Conservation (phyloP, 1,140 invertebrate species). For the Schlechtendalia chinensis region DNA sequence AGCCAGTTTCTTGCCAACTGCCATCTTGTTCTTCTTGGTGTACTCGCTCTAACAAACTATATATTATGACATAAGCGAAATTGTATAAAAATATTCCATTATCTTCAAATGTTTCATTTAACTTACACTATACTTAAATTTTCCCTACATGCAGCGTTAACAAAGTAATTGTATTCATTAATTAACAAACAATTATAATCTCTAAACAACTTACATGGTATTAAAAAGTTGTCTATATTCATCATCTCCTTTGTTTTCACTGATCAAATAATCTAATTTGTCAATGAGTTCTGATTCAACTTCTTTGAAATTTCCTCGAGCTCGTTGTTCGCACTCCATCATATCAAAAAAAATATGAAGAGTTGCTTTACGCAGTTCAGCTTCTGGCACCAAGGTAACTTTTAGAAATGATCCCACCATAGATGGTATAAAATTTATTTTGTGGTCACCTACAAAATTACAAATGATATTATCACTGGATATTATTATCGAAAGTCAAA, state of each 20-base stretch:
- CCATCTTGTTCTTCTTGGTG: constrained; percentile 71
- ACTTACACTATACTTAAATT: constrained; percentile 88
- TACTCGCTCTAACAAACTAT: constrained; percentile 80
- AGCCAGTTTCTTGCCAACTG: constrained; percentile 84
- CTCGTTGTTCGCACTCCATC: constrained; percentile 89
- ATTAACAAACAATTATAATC: background rate
- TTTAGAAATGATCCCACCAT: constrained; percentile 93
- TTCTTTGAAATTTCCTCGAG: constrained; percentile 78
- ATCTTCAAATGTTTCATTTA: constrained; percentile 42
- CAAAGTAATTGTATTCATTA: constrained; percentile 21
- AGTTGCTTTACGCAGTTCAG: constrained; percentile 82
- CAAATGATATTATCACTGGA: background rate
- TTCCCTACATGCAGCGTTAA: constrained; percentile 65
- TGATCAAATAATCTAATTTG: constrained; percentile 86
- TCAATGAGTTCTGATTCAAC: constrained; percentile 88
- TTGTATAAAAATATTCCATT: background rate
- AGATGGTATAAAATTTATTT: constrained; percentile 86
- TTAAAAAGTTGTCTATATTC: constrained; percentile 88
- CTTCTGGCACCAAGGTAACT: constrained; percentile 87
- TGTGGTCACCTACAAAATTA: constrained; percentile 64
- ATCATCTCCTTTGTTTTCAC: constrained; percentile 90
- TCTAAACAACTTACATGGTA: constrained; percentile 77
- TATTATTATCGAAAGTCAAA: constrained; percentile 7
- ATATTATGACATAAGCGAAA: constrained; percentile 51
- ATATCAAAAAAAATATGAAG: constrained; percentile 95